Percentiles rank a stretch among this genome's conserved stretches.
These are phyloP conservation scores for Myzus persicae DNA, from an alignment of 1,140 invertebrate genomes.

Conservation along the genomic window DNA sequence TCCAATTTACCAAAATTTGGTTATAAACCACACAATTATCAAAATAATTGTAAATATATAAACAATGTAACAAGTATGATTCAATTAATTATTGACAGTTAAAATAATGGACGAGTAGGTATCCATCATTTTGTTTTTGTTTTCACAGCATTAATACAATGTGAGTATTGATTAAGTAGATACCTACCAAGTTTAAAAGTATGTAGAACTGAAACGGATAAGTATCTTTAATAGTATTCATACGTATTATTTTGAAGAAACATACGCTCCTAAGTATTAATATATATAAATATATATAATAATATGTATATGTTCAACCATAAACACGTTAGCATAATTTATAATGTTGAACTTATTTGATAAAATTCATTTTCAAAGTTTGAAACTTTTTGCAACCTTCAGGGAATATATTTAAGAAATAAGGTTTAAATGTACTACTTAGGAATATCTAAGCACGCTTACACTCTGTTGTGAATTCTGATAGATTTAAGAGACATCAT, in stretches of 20 bases:
- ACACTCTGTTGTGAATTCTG: not conserved
- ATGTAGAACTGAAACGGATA: not conserved
- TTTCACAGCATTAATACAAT: not conserved
- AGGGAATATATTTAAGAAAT: not conserved
- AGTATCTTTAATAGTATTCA: not conserved
- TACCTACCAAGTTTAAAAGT: not conserved
- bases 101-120: not conserved
- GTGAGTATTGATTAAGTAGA: not conserved
- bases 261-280: not conserved
- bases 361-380: constrained; percentile 10
- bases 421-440: not conserved
- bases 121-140: not conserved
- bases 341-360: not conserved
- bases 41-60: not conserved
- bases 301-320: not conserved
- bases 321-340: constrained; percentile 44
- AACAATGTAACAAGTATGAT: not conserved
- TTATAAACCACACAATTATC: not conserved
- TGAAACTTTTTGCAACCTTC: not conserved
- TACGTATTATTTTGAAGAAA: not conserved
- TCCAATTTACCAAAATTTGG: not conserved
- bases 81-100: not conserved
- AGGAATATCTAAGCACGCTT: not conserved
- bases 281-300: not conserved
- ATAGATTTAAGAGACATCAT: not conserved